Evolutionary conservation across 2,797 vertebrate genomes (phyloP), one percentile per base, ranked within the genome.

Genomic region (Smutsia temminckii): DNA sequence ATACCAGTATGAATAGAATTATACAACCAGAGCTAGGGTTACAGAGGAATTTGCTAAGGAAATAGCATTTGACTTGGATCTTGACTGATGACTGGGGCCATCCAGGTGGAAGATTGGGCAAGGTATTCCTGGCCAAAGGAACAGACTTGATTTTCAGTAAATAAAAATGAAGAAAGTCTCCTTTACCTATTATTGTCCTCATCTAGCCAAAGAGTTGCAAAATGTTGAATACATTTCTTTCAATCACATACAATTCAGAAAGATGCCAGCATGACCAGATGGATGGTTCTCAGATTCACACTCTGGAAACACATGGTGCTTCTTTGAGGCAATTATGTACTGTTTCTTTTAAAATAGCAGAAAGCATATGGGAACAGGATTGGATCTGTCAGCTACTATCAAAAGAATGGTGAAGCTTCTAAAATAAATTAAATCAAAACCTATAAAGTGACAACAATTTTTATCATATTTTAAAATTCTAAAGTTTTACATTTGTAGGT

Each of bases 301-400:
- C 96, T 97, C 95, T 75, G 85, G 91, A 97, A 96, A 94, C 95
- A 95, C 97, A 95, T 90, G 91, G 93, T 83, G 53, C 78, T 91
- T 91, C 85, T 97, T 89, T 32, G 91, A 96, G 69, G 94, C 94
- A 93, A 96, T 91, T 97, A 96, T 95, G 93, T 92, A 95, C 96
- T 95, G 78, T 96, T 97, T 96, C 95, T 96, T 97, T 96, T 97
- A 95, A 97, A 97, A 97, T 96, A 97, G 96, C 95, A 97, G 94
- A 95, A 96, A 98, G 93, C 97, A 98, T 98, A 97, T 97, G 97
- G 97, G 95, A 91, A 93, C 13, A 71, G 94, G 93, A 95, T 92
- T 87, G 86, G 91, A 96, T 88, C 94, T 96, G 93, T 96, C 95
- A 98, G 91, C 91, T 94, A 94, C 93, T 95, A 97, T 95, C 96